These are phyloP conservation scores for Melanotaenia duboulayi DNA, from an alignment of 2,113 vertebrate species.

Conservation along the genomic window DNA sequence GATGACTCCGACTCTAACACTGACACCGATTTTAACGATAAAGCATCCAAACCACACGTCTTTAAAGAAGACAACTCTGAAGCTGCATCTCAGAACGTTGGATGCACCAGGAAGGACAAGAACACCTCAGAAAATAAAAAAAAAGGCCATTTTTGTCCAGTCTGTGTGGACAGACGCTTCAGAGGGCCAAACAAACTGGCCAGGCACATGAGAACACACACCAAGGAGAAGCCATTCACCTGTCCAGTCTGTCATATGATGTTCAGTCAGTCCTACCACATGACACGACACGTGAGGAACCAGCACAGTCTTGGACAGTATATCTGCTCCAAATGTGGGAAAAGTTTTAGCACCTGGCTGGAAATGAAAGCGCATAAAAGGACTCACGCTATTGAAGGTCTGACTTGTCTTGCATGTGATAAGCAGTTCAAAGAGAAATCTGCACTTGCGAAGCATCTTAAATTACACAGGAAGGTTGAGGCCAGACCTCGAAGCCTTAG, in stretches of 20 bases:
- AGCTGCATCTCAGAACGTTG: conserved; percentile 7
- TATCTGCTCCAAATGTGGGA: conserved; percentile 68
- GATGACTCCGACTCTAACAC: not conserved
- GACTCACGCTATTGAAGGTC: conserved; percentile 40
- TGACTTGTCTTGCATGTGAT: conserved; percentile 64
- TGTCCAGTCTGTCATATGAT: conserved; percentile 60
- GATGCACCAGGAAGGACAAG: not conserved
- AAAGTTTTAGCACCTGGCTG: conserved; percentile 50
- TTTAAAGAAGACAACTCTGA: conserved; percentile 7
- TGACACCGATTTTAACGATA: conserved; percentile 4
- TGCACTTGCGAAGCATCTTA: conserved; percentile 54
- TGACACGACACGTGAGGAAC: conserved; percentile 70
- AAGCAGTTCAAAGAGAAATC: conserved; percentile 65
- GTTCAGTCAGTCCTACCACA: conserved; percentile 78
- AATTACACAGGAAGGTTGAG: conserved; percentile 45
- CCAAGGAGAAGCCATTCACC: conserved; percentile 73
- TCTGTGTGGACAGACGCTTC: conserved; percentile 62
- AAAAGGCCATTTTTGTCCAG: conserved; percentile 62
- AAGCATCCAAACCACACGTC: not conserved
- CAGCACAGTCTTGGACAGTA: conserved; percentile 60
- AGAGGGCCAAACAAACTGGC: conserved; percentile 66
- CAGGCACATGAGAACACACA: conserved; percentile 76
- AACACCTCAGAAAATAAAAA: not conserved
- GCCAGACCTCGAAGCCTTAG: conserved; percentile 38
- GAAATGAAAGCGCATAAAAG: conserved; percentile 66